phyloP scores from a whole-genome alignment of 2,888 invertebrate genomes.

The Cabera pusaria region DNA sequence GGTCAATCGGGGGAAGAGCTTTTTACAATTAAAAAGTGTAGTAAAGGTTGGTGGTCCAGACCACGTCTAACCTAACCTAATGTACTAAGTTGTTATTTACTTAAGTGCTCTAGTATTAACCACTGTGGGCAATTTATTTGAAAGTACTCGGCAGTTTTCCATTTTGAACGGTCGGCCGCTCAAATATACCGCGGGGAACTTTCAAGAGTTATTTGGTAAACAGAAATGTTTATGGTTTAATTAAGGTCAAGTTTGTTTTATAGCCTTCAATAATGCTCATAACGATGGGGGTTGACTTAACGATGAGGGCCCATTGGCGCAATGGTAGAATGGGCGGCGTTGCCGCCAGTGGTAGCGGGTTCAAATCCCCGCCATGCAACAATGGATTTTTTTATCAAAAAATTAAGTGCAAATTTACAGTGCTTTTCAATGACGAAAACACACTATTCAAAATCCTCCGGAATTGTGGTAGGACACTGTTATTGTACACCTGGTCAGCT shows the following conservation, averaged over 20 bases:
- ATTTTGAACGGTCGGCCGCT: conserved; percentile 27
- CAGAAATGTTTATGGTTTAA: conserved; percentile 36
- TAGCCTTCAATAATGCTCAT: conserved; percentile 29
- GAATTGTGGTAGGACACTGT: too few relatives aligned
- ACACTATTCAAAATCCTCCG: too few relatives aligned
- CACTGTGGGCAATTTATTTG: conserved; percentile 45
- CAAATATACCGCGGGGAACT: conserved; percentile 30
- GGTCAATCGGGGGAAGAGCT: conserved; percentile 64
- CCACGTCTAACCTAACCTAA: conserved; percentile 40
- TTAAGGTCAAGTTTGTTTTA: conserved; percentile 37
- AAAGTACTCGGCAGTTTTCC: conserved; percentile 39
- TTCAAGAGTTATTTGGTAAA: conserved; percentile 34
- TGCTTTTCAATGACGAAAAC: too few relatives aligned
- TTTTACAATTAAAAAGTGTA: conserved; percentile 66
- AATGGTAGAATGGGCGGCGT: too few relatives aligned
- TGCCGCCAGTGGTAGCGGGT: too few relatives aligned
- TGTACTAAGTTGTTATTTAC: conserved; percentile 58
- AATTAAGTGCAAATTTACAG: too few relatives aligned
- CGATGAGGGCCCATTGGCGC: too few relatives aligned
- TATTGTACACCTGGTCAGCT: too few relatives aligned
- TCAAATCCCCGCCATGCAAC: too few relatives aligned
- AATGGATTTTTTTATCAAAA: too few relatives aligned
- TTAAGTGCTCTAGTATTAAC: conserved; percentile 48
- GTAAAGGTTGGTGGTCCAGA: conserved; percentile 48
- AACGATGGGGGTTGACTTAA: too few relatives aligned